Percentiles rank a stretch among this genome's conserved stretches.
Evolutionary conservation across 2,113 vertebrate species (phyloP).

Genomic region (Gobio gobio): DNA sequence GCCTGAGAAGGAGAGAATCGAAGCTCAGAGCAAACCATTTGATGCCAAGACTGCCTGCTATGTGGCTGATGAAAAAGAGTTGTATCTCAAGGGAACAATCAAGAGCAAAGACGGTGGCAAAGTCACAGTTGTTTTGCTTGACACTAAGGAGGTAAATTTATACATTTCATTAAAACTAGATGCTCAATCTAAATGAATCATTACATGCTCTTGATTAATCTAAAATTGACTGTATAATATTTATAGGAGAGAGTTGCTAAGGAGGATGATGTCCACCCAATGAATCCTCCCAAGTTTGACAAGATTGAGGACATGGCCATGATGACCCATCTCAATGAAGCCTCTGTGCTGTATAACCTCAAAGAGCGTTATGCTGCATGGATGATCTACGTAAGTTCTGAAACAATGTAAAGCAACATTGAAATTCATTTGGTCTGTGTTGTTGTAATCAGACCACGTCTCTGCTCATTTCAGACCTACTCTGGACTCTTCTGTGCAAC

Average conservation of each 20-base stretch:
- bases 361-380: constrained; percentile 85
- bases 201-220: not conserved
- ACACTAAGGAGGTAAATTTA: constrained; percentile 72
- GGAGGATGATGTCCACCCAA: constrained; percentile 73
- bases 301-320: constrained; percentile 86
- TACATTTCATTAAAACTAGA: not conserved
- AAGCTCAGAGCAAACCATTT: constrained; percentile 80
- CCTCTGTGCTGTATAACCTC: constrained; percentile 83
- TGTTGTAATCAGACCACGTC: not conserved
- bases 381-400: constrained; percentile 64
- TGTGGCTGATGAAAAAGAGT: constrained; percentile 73
- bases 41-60: constrained; percentile 81
- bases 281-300: constrained; percentile 77
- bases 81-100: constrained; percentile 78
- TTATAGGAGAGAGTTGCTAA: constrained; percentile 67
- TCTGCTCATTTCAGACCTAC: constrained; percentile 77
- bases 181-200: not conserved
- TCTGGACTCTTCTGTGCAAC: constrained; percentile 87
- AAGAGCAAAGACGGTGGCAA: constrained; percentile 76
- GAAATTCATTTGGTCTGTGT: not conserved
- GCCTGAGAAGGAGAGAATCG: constrained; percentile 77
- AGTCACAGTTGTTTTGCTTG: constrained; percentile 73
- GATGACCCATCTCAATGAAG: constrained; percentile 83
- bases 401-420: not conserved
- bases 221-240: not conserved